These are phyloP conservation scores for Stichopus chloronotus DNA, from an alignment of 35 echinoderm and acorn worm species.

Conservation along the genomic window DNA sequence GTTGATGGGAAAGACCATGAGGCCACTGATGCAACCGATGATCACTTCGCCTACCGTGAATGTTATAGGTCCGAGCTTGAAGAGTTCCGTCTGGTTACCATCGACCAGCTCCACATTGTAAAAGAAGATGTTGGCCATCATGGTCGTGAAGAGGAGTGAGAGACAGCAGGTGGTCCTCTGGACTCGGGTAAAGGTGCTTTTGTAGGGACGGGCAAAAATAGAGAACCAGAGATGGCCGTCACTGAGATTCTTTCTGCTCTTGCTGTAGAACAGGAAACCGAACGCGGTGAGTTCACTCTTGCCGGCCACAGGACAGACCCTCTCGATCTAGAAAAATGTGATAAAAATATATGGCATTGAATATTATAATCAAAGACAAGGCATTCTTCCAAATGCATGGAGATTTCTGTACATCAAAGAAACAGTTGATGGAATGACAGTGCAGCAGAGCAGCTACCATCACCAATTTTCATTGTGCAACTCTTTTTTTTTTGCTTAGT, in stretches of 20 bases:
- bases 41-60: constrained; percentile 73
- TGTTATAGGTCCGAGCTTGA: constrained; percentile 75
- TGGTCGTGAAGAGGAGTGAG: constrained; percentile 92
- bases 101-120: constrained; percentile 71
- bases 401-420: not conserved
- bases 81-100: constrained; percentile 42
- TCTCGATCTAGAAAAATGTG: constrained; percentile 71
- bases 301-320: constrained; percentile 91
- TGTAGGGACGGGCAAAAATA: constrained; percentile 84
- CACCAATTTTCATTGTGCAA: too few relatives aligned
- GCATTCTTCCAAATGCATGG: not conserved
- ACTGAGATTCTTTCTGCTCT: constrained; percentile 85
- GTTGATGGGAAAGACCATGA: constrained; percentile 94
- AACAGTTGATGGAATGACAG: not conserved
- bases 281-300: constrained; percentile 92
- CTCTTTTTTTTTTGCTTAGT: too few relatives aligned
- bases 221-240: constrained; percentile 98
- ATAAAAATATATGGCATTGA: not conserved
- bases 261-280: constrained; percentile 88
- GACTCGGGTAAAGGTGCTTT: constrained; percentile 94
- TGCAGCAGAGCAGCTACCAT: too few relatives aligned
- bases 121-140: constrained; percentile 99
- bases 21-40: constrained; percentile 85
- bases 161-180: constrained; percentile 95
- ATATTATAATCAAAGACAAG: not conserved